These are phyloP conservation scores for Eira barbara DNA, from an alignment of 2,113 vertebrate species.

Conservation along the genomic window DNA sequence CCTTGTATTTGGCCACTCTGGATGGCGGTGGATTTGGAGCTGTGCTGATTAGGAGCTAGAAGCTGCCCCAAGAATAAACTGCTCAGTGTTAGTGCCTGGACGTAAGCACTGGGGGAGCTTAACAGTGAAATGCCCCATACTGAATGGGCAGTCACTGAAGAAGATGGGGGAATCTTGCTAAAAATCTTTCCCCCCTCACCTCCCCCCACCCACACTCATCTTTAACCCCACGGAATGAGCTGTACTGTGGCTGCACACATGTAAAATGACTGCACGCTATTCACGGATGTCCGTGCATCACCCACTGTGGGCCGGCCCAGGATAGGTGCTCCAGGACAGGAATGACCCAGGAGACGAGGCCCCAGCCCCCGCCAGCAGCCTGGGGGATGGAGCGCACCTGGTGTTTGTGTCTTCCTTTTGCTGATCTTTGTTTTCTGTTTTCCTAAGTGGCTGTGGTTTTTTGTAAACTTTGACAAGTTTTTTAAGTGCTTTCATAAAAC, in stretches of 20 bases:
- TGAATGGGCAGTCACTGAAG: neutral
- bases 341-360: neutral
- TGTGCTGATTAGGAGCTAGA: rapidly evolving
- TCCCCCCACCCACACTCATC: rapidly evolving
- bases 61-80: neutral
- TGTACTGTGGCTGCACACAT: rapidly evolving
- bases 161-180: neutral
- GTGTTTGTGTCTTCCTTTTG: neutral
- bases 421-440: neutral
- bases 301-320: neutral
- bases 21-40: neutral
- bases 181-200: neutral
- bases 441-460: neutral
- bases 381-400: rapidly evolving
- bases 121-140: rapidly evolving
- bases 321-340: too few relatives aligned
- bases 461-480: neutral
- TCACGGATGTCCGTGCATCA: rapidly evolving
- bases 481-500: neutral
- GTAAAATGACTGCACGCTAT: rapidly evolving
- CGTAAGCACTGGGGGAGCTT: too few relatives aligned
- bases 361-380: rapidly evolving
- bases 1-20: neutral
- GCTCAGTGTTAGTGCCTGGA: neutral
- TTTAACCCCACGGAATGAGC: neutral